phyloP scores from a whole-genome alignment of 2,113 vertebrate genomes.

The Ctenomys sociabilis region DNA sequence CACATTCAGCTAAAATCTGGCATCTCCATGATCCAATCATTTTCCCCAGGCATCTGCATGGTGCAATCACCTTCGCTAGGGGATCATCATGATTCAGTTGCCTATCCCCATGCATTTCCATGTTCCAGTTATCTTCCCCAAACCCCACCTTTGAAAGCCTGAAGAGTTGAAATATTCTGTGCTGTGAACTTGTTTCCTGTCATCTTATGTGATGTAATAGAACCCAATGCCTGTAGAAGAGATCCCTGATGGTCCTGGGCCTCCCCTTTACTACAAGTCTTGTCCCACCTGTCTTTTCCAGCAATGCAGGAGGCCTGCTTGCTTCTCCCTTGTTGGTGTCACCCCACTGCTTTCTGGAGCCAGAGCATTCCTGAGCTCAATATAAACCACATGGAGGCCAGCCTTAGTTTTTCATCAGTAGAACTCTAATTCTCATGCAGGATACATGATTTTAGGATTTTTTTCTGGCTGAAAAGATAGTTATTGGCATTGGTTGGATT shows the following conservation, averaged over 20 bases:
- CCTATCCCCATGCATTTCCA: background rate
- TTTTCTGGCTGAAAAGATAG: background rate
- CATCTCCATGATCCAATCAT: background rate
- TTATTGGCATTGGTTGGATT: slow-evolving; percentile 48
- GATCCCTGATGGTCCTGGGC: fast-evolving
- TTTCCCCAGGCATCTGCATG: no score
- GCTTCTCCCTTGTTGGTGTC: background rate
- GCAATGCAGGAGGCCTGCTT: fast-evolving
- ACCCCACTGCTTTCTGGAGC: no score
- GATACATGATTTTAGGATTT: background rate
- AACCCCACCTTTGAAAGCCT: no score
- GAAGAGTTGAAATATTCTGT: background rate
- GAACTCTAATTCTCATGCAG: background rate
- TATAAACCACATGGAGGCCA: background rate
- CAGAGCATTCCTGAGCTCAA: background rate
- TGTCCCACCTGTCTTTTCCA: fast-evolving
- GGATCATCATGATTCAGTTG: no score
- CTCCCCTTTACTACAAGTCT: fast-evolving
- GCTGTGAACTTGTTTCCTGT: background rate
- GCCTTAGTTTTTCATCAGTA: background rate
- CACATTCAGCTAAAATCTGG: background rate
- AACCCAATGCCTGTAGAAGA: no score
- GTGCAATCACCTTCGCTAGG: no score
- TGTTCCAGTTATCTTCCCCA: background rate
- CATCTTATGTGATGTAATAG: background rate